Conservation (phyloP, 2,888 invertebrate genomes). For the Temnothorax ravouxi region DNA sequence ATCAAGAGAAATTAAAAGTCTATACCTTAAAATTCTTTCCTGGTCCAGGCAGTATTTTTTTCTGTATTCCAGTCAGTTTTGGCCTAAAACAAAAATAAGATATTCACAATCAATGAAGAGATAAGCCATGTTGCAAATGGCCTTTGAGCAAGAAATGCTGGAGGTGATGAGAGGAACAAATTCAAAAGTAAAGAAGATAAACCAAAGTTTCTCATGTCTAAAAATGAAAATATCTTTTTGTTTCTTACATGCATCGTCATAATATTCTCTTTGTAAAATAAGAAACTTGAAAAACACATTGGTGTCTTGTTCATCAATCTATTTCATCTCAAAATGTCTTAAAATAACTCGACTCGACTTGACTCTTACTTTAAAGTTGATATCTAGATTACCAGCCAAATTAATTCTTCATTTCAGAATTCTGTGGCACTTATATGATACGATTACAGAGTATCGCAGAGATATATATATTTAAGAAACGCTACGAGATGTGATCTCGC, state of each 20-base stretch:
- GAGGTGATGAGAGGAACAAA: constrained; percentile 83
- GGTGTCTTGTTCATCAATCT: neutral
- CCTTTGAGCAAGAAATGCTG: constrained; percentile 71
- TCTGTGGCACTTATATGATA: neutral
- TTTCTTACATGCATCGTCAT: neutral
- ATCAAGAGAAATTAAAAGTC: constrained; percentile 16
- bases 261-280: neutral
- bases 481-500: neutral
- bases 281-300: neutral
- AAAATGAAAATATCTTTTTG: neutral
- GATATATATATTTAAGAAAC: neutral
- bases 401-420: neutral
- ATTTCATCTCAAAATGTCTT: neutral
- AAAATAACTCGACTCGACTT: neutral
- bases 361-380: neutral
- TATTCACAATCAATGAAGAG: constrained; percentile 44
- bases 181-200: constrained; percentile 63
- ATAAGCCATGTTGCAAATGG: constrained; percentile 46
- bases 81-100: constrained; percentile 74
- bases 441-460: neutral
- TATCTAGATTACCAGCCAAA: neutral
- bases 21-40: constrained; percentile 77
- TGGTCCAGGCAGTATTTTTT: constrained; percentile 61
- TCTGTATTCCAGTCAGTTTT: constrained; percentile 71
- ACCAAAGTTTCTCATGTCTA: constrained; percentile 68